Base-by-base conservation (phyloP, 2,888 invertebrate genomes). In the Caenorhabditis sulstoni region DNA sequence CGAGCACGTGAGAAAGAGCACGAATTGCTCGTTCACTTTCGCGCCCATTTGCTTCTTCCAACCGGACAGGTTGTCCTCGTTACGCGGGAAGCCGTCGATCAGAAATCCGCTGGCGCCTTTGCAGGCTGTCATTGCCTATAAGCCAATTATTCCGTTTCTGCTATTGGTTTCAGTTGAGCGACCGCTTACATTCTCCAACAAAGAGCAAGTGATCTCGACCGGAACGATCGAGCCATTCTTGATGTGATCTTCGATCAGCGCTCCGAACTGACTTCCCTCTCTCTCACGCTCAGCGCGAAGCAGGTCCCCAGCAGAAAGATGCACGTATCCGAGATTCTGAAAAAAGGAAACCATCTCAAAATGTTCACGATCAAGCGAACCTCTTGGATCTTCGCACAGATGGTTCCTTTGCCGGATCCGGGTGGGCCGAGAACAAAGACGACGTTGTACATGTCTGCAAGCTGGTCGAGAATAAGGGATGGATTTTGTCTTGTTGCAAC, bases 21-120 rank as follows among this genome's bases (percentile, higher is more conserved):
- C 95, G 58, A 95, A 96, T 81, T 94, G 93, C n/a, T 98, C 92
- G 57, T 85, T 76, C 73, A 94, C 73, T 16, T 96, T 96, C 23
- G 94, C 94, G 0, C 93, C 92, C 95, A 99, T 96, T 81, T 92
- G 92, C 85, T 91, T 90, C 44, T 94, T 93, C 99, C 99, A 99
- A 8, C 99, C 99, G 57, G 96, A 94, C 80, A 98, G 92, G 91
- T 99, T 99, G 91, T 99, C 94, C 91, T 96, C 93, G 91, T 99
- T 99, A 22, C 99, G 93, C n/a, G 99, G 99, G 91, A 99, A 99
- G 0, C 99, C 99, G 91, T 99, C 99, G 87, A 99, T 94, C 8
- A 99, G 93, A 91, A 98, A 99, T 68, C 90, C 90, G n/a, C 74
- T 81, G 16, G 82, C 85, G n/a, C 61, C 77, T 23, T 85, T 79